Percentiles rank a stretch among this genome's conserved stretches.
These are phyloP conservation scores for Aethes cnicana DNA, from an alignment of 2,888 invertebrate genomes.

Conservation along the genomic window DNA sequence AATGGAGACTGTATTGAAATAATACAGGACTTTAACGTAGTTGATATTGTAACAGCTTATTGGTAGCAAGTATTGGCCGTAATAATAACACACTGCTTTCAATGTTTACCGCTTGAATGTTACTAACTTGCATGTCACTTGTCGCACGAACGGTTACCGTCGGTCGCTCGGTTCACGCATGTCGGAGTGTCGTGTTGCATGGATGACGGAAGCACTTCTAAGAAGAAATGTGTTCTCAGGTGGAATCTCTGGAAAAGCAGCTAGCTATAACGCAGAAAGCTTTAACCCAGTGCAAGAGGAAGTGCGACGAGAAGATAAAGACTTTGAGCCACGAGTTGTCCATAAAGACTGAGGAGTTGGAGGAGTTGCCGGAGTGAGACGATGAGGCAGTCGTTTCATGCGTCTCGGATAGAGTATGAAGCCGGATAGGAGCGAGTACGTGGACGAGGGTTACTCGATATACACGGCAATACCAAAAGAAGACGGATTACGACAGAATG, in stretches of 20 bases:
- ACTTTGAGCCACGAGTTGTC: slow-evolving; percentile 83
- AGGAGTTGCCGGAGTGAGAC: slow-evolving; percentile 73
- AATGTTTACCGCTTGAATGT: slow-evolving; percentile 47
- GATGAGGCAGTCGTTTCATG: slow-evolving; percentile 70
- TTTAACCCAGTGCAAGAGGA: slow-evolving; percentile 78
- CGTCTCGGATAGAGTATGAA: slow-evolving; percentile 70
- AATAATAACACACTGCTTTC: slow-evolving; percentile 49
- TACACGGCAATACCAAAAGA: slow-evolving; percentile 77
- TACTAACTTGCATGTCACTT: slow-evolving; percentile 51
- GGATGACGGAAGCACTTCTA: slow-evolving; percentile 58
- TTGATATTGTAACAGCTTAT: neutral
- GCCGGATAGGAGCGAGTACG: slow-evolving; percentile 73
- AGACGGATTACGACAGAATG: slow-evolving; percentile 72
- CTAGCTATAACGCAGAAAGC: slow-evolving; percentile 79
- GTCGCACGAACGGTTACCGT: slow-evolving; percentile 32
- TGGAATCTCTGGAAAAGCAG: slow-evolving; percentile 83
- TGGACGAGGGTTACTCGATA: slow-evolving; percentile 75
- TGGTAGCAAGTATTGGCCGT: slow-evolving; percentile 43
- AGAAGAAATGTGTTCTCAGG: slow-evolving; percentile 79
- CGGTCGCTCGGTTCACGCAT: slow-evolving; percentile 57
- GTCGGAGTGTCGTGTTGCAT: slow-evolving; percentile 61
- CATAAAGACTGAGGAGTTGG: slow-evolving; percentile 77
- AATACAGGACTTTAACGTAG: too few species aligned
- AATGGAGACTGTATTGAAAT: neutral
- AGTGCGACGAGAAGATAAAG: slow-evolving; percentile 80